Percentiles rank a stretch among this genome's conserved stretches.
phyloP scores from a whole-genome alignment of 2,797 vertebrate genomes.

The Aphelocoma californica region DNA sequence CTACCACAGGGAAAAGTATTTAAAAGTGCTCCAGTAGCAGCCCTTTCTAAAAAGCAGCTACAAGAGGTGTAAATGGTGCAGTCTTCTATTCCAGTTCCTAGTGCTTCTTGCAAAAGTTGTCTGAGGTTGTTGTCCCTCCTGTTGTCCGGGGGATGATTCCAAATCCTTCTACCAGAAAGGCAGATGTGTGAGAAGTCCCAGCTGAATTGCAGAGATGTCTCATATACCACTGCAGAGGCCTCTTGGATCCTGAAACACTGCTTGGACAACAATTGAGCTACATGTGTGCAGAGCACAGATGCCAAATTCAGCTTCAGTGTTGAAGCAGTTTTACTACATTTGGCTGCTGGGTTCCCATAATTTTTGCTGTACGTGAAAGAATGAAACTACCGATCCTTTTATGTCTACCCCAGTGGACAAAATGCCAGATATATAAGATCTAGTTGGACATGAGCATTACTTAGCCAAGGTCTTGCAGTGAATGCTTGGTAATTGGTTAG shows the following conservation, averaged over 20 bases:
- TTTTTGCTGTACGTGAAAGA: conserved; percentile 54
- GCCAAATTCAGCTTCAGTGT: conserved; percentile 40
- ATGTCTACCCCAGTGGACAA: conserved; percentile 21
- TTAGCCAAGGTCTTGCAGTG: background rate
- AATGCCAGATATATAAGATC: conserved; percentile 21
- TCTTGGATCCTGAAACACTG: conserved; percentile 29
- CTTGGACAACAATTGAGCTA: conserved; percentile 43
- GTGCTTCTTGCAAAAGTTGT: background rate
- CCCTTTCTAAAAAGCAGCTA: background rate
- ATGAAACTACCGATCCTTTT: conserved; percentile 54
- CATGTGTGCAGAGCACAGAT: conserved; percentile 4
- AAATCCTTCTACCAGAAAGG: conserved; percentile 31
- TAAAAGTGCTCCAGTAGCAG: background rate
- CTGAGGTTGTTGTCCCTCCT: background rate
- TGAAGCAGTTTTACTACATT: conserved; percentile 59
- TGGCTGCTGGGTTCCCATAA: conserved; percentile 41
- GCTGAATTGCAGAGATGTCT: background rate
- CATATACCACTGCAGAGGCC: conserved; percentile 30
- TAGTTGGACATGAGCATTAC: background rate
- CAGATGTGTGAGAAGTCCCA: conserved; percentile 50
- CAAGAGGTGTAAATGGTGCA: background rate
- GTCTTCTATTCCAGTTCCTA: background rate
- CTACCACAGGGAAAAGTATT: background rate
- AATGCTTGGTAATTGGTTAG: background rate
- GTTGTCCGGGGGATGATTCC: background rate